Evolutionary conservation across 1,140 invertebrate species (phyloP), one percentile per base, ranked within the genome.

Genomic region (Neodiprion virginianus): DNA sequence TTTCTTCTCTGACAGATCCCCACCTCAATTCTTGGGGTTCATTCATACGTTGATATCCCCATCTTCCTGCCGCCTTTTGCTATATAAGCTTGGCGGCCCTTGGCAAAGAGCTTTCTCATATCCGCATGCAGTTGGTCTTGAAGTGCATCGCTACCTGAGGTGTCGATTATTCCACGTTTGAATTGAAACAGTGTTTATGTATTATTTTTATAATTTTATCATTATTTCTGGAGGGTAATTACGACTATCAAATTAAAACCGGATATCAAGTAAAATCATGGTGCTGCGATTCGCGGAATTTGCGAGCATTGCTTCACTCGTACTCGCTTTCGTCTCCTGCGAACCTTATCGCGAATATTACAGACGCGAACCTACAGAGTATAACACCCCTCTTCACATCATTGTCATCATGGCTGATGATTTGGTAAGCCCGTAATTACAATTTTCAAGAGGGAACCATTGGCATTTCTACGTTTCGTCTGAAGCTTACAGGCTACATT

Each of bases 351-450:
- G 53, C 11, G 53, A 61, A 7, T 61, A 61, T 61, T 61, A 17
- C 11, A 61, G 11, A 12, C 53, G 53, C 53, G 53, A 61, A 17
- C 53, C 53, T 17, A 61, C 0, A 11, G 11, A 85, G 14, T 87
- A 87, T 67, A 79, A 85, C 72, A 74, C 78, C 28, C 85, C 78
- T 74, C 90, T 90, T 3, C 88, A 92, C 74, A 90, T 92, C 67
- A 86, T 92, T 9, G 88, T 92, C 74, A 89, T 92, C 47, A 87
- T 92, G 87, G 91, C 89, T 0, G 92, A 92, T 80, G 91, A 92
- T 85, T 86, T 92, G 89, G 92, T 92, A 85, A 84, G 88, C n/a
- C n/a, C 28, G 28, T 40, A 5, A 40, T 40, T 40, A 40, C 28
- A 40, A 40, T 40, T 83, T 28, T 40, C 5, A 40, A 40, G 28